Evolutionary conservation across 2,797 vertebrate species (phyloP).

Genomic region (Scolopax rusticola): DNA sequence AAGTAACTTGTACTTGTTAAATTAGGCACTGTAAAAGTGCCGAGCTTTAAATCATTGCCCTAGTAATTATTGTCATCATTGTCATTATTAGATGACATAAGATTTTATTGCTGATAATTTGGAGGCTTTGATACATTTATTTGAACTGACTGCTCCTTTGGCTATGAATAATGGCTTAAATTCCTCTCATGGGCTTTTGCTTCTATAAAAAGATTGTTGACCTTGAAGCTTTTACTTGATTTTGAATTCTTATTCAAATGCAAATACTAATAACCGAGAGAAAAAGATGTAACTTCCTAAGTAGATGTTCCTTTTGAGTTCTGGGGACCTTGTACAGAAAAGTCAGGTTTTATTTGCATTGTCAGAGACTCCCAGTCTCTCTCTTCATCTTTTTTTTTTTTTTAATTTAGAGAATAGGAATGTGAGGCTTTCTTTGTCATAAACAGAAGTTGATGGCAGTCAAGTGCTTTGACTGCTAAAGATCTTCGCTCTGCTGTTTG

Average conservation of each 20-base stretch:
- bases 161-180: conserved; percentile 64
- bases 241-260: conserved; percentile 63
- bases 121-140: conserved; percentile 55
- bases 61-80: conserved; percentile 30
- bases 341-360: neutral
- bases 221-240: conserved; percentile 48
- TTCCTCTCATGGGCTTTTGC: conserved; percentile 55
- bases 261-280: neutral
- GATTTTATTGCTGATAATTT: conserved; percentile 73
- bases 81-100: conserved; percentile 48
- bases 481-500: neutral
- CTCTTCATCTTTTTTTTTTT: neutral
- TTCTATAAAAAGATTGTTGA: conserved; percentile 61
- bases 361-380: neutral
- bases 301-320: neutral
- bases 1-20: conserved; percentile 12
- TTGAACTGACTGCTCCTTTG: conserved; percentile 58
- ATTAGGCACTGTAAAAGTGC: neutral
- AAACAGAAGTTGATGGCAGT: neutral
- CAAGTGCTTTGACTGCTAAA: neutral
- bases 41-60: conserved; percentile 28
- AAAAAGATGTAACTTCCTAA: neutral
- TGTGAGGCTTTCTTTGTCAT: neutral
- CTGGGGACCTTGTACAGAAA: neutral
- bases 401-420: neutral